Percentiles rank a stretch among this genome's conserved stretches.
phyloP scores from a whole-genome alignment of 2,113 vertebrate species.

The Camelus dromedarius region DNA sequence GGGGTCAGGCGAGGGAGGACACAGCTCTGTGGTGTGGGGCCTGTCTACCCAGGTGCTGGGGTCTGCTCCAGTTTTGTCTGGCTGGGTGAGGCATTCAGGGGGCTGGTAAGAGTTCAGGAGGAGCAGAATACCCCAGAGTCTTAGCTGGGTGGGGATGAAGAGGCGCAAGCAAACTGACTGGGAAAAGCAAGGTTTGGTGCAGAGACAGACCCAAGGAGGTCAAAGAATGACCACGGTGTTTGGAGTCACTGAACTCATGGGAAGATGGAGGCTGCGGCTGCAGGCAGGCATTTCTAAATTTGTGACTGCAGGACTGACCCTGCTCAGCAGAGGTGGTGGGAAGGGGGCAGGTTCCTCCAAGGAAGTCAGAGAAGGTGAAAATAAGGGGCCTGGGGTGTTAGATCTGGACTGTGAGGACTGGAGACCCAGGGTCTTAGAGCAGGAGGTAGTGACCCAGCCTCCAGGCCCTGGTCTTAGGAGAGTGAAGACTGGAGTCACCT shows the following conservation, averaged over 20 bases:
- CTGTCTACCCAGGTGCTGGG: not conserved
- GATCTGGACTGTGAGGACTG: not conserved
- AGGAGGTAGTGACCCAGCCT: not conserved
- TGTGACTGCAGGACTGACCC: not conserved
- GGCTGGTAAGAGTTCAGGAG: not conserved
- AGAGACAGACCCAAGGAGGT: not conserved
- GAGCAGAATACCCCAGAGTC: not conserved
- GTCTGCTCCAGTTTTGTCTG: fast-evolving
- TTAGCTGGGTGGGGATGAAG: not conserved
- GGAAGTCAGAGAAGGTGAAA: not conserved
- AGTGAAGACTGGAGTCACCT: not conserved
- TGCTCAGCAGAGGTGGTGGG: not conserved
- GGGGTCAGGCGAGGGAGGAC: not conserved
- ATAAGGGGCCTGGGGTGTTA: not conserved
- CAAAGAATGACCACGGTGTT: not conserved
- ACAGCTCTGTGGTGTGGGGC: not conserved
- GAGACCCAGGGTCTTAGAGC: not conserved
- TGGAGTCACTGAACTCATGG: not conserved
- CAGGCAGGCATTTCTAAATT: not conserved
- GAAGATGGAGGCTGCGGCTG: not conserved
- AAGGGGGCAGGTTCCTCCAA: not conserved
- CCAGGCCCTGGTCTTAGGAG: not conserved
- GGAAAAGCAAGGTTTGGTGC: not conserved
- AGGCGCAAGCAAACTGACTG: not conserved
- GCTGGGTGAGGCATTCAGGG: not conserved